Evolutionary conservation across 2,888 invertebrate species (phyloP), one percentile per base, ranked within the genome.

Genomic region (Chelonus formosanus): DNA sequence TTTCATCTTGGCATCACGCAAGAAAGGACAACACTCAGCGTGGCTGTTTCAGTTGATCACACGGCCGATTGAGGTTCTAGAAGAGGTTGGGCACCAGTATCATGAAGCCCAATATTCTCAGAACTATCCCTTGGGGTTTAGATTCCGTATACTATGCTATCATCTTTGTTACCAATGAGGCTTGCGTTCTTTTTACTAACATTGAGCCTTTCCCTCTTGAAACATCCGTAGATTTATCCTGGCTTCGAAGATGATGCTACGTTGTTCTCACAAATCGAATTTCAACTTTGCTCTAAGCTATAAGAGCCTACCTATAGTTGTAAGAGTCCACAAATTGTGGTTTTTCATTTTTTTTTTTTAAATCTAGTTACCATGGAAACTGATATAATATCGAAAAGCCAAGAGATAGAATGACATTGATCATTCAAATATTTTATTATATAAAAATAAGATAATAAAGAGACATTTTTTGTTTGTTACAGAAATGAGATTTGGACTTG

Each of bases 41-140:
- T 43, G 43, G 52, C 34, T 52, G 50, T 60, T 60, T 60, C 40
- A 60, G 50, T 60, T 48, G 60, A 60, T 60, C 52, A 8, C 60
- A 50, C 60, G n/a, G 10, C 32, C 60, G 60, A 60, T 60, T 40
- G 60, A 60, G 52, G 43, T 57, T 52, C 31, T 47, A 53, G 56
- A 55, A 55, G 65, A 61, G 65, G 50, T 55, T 36, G 20, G 52
- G 61, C 55, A 65, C 61, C 61, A 61, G 65, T 58, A 54, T 52
- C 55, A 56, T 56, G 61, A 56, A 65, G 60, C 61, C 65, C 65
- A 48, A 65, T 61, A 65, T 61, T 60, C 60, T 43, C 32, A 50
- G 60, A 52, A 31, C 52, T 35, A 47, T 57, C 55, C 50, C 60
- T 40, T 43, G 50, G 52, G 60, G 36, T 60, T 60, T 60, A 31